Evolutionary conservation across 2,113 vertebrate species (phyloP), one percentile per base, ranked within the genome.

Genomic region (Petroica traversi): DNA sequence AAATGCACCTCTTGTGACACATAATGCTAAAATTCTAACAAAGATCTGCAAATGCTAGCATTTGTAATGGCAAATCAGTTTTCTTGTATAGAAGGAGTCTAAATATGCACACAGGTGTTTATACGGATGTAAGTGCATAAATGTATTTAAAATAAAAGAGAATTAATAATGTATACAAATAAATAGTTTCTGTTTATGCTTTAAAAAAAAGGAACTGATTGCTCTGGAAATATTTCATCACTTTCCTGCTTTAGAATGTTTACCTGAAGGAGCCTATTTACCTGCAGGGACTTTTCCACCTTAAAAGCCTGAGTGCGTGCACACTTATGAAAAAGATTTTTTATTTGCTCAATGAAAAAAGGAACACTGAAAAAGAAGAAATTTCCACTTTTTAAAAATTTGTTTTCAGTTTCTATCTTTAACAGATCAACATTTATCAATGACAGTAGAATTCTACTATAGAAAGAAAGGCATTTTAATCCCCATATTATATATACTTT

Each of bases 301-400:
- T 57, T 45, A 68, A 68, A 88, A 72, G 14, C 36, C 19, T 69
- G 0, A 48, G 7, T 52, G 0, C 46, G 5, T 49, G 8, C 34
- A 81, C 3, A 31, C 5, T 43, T 69, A 52, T 16, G 19, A 61
- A 25, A 12, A 79, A 22, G 8, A 54, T 26, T 49, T 77, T 75
- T 91, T 23, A 38, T 55, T 63, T 40, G 5, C 5, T 61, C 19
- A 92, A 26, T 55, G 19, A 61, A 8, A 58, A 81, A 78, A 69
- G 41, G 6, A 81, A 8, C 2, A 25, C 4, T n/a, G 19, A 54
- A 43, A 80, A 79, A 15, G 43, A 64, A 40, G 13, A 59, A 83
- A 29, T 2, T 55, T 19, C 0, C 4, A 34, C 10, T 0, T 34
- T 59, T 48, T 11, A 11, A 11, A 12, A 75, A 59, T 38, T 43